Evolutionary conservation across 2,888 invertebrate genomes (phyloP), one percentile per base, ranked within the genome.

Genomic region (Plutella xylostella): DNA sequence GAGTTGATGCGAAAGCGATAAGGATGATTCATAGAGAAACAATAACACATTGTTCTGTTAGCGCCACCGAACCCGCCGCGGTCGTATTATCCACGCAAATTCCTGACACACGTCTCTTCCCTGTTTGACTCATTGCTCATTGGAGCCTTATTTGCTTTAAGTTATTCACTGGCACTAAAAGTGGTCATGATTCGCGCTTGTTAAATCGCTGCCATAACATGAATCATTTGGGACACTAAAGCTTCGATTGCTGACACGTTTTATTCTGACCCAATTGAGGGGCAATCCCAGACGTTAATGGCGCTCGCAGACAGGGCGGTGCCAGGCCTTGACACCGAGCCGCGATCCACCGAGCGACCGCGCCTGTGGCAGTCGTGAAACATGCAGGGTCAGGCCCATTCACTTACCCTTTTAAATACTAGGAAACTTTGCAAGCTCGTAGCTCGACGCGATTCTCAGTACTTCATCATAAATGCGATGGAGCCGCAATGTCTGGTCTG

Each of bases 1-100:
- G 49, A 54, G 58, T 61, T 56, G 63, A 65, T 68, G 60, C 56
- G 63, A 66, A 68, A 70, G 65, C 62, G 63, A 68, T 67, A 64
- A 57, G 52, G 47, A 45, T 54, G 63, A 66, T 48, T 68, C 67
- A 63, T 41, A 41, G 43, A 43, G 40, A 25, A 46, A 51, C 49
- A 53, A 53, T 51, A 46, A 49, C 45, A 51, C 45, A 56, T 57
- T 58, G 54, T 60, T 55, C 47, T 48, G 47, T 25, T 48, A 43
- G 51, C 51, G 58, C 54, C 61, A 54, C 51, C 35, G 35, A 43
- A 48, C 46, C 43, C 39, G 42, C 37, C 20, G 12, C 18, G 18
- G n/a, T 37, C 37, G n/a, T 11, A 20, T 20, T 19, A 37, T 37
- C 37, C 37, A 37, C 37, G 37, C 37, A 37, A 37, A 37, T 37